These are phyloP conservation scores for Xenotilapia leptura DNA, from an alignment of 2,113 vertebrate genomes.

Conservation along the genomic window DNA sequence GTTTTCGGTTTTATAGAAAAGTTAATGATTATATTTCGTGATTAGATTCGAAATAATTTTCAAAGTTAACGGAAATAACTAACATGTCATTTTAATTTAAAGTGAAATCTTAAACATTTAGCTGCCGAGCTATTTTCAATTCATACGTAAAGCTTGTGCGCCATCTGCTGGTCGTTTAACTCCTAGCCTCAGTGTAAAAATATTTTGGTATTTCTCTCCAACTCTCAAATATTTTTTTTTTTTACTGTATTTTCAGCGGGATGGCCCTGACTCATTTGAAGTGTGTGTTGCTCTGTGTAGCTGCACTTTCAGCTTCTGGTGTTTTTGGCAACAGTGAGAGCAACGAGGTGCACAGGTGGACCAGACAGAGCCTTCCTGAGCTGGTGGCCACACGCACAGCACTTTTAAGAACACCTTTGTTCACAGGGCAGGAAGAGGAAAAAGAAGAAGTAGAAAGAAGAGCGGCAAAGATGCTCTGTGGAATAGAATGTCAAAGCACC, in stretches of 20 bases:
- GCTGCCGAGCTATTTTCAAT: background rate
- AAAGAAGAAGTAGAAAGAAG: slow-evolving; percentile 55
- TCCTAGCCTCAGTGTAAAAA: background rate
- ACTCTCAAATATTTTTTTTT: background rate
- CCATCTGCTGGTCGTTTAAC: slow-evolving; percentile 31
- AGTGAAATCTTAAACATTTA: background rate
- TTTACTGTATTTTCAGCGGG: slow-evolving; percentile 28
- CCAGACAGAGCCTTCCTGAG: slow-evolving; percentile 72
- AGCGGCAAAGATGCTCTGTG: slow-evolving; percentile 66
- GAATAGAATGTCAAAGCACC: slow-evolving; percentile 81
- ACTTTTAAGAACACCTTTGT: slow-evolving; percentile 66
- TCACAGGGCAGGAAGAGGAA: slow-evolving; percentile 34
- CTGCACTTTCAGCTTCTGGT: slow-evolving; percentile 16
- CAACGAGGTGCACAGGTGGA: slow-evolving; percentile 70
- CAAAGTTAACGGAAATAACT: background rate
- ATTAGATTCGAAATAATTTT: background rate
- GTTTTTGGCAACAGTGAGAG: slow-evolving; percentile 43
- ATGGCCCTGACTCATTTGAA: slow-evolving; percentile 68
- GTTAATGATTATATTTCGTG: fast-evolving
- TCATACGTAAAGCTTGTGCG: background rate
- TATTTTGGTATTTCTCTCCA: fast-evolving
- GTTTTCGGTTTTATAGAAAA: background rate
- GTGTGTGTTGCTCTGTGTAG: slow-evolving; percentile 66
- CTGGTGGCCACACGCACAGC: slow-evolving; percentile 75
- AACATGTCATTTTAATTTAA: background rate